Conservation (phyloP, 2,113 vertebrate species). For the Aphyosemion australe region DNA sequence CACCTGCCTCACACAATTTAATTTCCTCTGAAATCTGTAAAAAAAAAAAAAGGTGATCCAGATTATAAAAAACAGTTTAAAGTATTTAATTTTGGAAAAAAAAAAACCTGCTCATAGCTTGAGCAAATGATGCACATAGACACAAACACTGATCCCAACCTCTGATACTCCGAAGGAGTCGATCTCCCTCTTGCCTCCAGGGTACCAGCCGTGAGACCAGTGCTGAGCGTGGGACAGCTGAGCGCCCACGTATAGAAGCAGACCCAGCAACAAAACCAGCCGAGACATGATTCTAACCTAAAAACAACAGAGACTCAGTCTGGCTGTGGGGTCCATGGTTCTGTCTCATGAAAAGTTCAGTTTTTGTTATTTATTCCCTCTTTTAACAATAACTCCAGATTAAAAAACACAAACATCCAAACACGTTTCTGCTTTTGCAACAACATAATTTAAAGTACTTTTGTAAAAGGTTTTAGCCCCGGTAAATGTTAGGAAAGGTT, state of each 20-base stretch:
- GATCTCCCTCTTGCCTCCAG: constrained; percentile 84
- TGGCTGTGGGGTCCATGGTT: no score
- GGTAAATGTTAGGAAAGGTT: neutral
- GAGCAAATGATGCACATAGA: neutral
- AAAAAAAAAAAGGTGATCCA: neutral
- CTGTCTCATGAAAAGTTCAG: no score
- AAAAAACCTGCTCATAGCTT: neutral
- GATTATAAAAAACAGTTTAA: neutral
- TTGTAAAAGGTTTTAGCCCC: neutral
- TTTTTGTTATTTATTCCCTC: no score
- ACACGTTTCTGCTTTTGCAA: no score
- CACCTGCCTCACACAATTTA: constrained; percentile 77
- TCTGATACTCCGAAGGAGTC: constrained; percentile 69
- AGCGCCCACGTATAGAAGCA: constrained; percentile 76
- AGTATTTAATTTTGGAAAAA: no score
- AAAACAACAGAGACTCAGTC: no score
- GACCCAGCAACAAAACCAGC: constrained; percentile 77
- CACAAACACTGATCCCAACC: constrained; percentile 62
- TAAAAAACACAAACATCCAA: neutral
- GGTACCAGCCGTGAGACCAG: constrained; percentile 91
- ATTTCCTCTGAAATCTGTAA: constrained; percentile 79
- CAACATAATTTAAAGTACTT: no score
- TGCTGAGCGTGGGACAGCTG: constrained; percentile 81
- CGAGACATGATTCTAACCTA: constrained; percentile 71
- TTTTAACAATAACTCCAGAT: neutral